Percentiles rank a stretch among this genome's conserved stretches.
Evolutionary conservation across 2,113 vertebrate genomes (phyloP).

Genomic region (Octodon degus): DNA sequence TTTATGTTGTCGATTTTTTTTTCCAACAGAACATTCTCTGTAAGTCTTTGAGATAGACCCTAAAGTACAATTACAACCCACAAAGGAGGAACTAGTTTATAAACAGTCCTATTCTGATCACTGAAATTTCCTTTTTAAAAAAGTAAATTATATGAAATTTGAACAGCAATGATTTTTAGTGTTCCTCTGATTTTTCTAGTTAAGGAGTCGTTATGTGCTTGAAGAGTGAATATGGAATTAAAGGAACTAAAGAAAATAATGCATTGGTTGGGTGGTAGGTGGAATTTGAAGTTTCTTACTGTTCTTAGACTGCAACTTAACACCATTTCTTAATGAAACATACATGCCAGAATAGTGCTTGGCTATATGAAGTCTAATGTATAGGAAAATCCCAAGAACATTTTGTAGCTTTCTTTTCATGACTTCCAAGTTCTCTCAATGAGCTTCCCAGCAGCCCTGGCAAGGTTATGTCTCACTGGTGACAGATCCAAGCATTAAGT

Average conservation of each 20-base stretch:
- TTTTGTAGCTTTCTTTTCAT: background rate
- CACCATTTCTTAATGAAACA: constrained; percentile 30
- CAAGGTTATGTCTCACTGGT: constrained; percentile 45
- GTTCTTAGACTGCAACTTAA: constrained; percentile 17
- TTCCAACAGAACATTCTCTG: background rate
- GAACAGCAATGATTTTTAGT: constrained; percentile 10
- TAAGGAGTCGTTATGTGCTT: background rate
- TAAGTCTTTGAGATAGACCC: constrained; percentile 3
- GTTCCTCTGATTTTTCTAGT: background rate
- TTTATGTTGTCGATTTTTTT: background rate
- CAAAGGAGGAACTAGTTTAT: background rate
- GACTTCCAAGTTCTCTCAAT: constrained; percentile 40
- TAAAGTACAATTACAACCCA: background rate
- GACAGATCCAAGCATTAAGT: constrained; percentile 40
- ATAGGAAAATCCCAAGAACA: background rate
- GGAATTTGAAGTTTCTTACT: constrained; percentile 25
- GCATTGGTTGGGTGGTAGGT: background rate
- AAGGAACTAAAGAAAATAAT: background rate
- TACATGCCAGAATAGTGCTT: background rate
- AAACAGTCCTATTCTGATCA: too few relatives aligned
- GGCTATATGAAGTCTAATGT: constrained; percentile 17
- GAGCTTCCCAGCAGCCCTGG: constrained; percentile 22
- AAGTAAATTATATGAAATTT: background rate
- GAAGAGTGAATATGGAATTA: background rate
- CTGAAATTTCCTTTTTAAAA: background rate